Evolutionary conservation across 1,140 invertebrate genomes (phyloP).

Genomic region (Copidosoma floridanum): DNA sequence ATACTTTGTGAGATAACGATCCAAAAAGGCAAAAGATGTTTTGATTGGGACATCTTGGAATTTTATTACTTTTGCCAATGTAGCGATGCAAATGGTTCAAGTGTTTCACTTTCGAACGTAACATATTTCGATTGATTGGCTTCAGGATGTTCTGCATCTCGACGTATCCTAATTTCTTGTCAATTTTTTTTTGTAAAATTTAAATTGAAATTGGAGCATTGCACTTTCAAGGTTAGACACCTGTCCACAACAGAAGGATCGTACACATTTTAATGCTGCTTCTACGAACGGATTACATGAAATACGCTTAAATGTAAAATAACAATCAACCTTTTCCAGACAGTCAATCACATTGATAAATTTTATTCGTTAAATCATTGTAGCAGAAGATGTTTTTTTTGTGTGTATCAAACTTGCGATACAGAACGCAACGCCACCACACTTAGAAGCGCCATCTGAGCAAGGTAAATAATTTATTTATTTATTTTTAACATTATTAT

Average conservation of each 20-base stretch:
- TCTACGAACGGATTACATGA: too few relatives aligned
- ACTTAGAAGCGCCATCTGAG: background rate
- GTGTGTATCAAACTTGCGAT: background rate
- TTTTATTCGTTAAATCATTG: too few relatives aligned
- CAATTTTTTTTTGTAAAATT: background rate
- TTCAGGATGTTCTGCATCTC: constrained; percentile 44
- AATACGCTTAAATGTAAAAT: too few relatives aligned
- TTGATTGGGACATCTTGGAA: constrained; percentile 7
- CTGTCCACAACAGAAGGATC: too few relatives aligned
- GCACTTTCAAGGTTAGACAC: constrained; percentile 14
- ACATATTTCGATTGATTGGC: constrained; percentile 29
- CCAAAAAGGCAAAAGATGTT: constrained; percentile 21
- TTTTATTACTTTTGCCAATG: background rate
- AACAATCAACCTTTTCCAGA: too few relatives aligned
- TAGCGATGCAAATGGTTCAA: constrained; percentile 14
- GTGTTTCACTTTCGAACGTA: constrained; percentile 3
- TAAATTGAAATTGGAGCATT: background rate
- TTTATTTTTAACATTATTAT: background rate
- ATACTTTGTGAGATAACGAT: constrained; percentile 28
- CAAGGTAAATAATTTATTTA: background rate
- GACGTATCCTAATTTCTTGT: background rate
- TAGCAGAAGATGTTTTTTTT: background rate
- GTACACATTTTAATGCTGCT: too few relatives aligned
- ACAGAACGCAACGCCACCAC: background rate
- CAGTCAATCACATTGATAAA: too few relatives aligned